These are phyloP conservation scores for Luffia ferchaultella DNA, from an alignment of 2,888 invertebrate genomes.

Conservation along the genomic window DNA sequence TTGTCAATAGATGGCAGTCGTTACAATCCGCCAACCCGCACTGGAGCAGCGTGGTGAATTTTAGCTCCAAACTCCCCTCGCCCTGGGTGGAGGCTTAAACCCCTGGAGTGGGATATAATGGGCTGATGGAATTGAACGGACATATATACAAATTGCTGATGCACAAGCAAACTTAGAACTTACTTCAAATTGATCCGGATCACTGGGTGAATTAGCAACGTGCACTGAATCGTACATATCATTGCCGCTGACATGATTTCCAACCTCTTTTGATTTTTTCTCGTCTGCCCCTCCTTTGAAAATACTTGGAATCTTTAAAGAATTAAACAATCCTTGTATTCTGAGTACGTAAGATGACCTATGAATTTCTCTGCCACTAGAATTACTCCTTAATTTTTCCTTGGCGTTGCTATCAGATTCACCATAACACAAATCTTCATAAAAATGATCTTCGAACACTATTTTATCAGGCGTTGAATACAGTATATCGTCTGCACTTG, in stretches of 20 bases:
- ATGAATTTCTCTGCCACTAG: constrained; percentile 9
- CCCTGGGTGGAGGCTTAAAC: too few relatives aligned
- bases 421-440: constrained; percentile 50
- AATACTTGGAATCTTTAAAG: constrained; percentile 42
- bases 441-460: constrained; percentile 46
- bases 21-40: too few relatives aligned
- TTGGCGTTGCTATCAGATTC: constrained; percentile 26
- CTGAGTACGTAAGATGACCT: constrained; percentile 35
- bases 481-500: constrained; percentile 34
- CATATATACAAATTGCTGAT: neutral
- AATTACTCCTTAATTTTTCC: constrained; percentile 11
- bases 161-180: neutral
- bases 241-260: constrained; percentile 33
- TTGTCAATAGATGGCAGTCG: too few relatives aligned
- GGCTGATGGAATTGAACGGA: too few relatives aligned
- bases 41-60: too few relatives aligned
- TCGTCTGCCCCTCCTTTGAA: constrained; percentile 30
- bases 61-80: too few relatives aligned
- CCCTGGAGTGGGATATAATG: too few relatives aligned
- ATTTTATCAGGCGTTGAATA: constrained; percentile 20
- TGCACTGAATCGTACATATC: constrained; percentile 54
- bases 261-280: constrained; percentile 24
- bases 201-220: constrained; percentile 17
- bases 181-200: neutral
- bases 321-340: constrained; percentile 47